A percentile compares a stretch with the other conserved stretches of the same genome.
Evolutionary conservation across 2,113 vertebrate species (phyloP).

Genomic region (Salvator merianae): DNA sequence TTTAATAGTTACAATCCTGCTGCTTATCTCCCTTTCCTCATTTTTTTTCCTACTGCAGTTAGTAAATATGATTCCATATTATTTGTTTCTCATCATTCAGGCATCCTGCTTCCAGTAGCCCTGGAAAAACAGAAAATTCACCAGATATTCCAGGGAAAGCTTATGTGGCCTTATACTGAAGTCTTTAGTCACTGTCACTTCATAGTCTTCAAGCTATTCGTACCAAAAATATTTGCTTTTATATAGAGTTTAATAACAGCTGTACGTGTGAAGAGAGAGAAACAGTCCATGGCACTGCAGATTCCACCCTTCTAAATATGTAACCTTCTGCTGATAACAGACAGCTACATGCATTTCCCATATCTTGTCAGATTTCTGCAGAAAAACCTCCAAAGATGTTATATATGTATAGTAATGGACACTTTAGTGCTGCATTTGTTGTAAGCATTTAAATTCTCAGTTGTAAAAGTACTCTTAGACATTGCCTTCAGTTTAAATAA

Average conservation of each 20-base stretch:
- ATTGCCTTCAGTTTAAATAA: background rate
- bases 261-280: background rate
- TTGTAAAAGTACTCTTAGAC: background rate
- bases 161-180: constrained; percentile 28
- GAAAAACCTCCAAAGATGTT: background rate
- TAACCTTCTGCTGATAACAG: background rate
- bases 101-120: background rate
- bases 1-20: background rate
- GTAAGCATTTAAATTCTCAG: constrained; percentile 10
- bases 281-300: background rate
- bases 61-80: background rate
- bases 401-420: background rate
- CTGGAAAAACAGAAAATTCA: constrained; percentile 25
- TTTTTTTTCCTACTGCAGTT: background rate
- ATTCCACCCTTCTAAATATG: background rate
- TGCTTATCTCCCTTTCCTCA: background rate
- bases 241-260: constrained; percentile 19
- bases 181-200: constrained; percentile 11
- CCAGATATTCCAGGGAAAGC: constrained; percentile 23
- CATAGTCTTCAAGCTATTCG: constrained; percentile 20
- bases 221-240: constrained; percentile 19
- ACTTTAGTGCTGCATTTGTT: background rate
- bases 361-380: background rate
- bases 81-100: constrained; percentile 6
- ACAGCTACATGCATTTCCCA: too few relatives aligned